A percentile compares a stretch with the other conserved stretches of the same genome.
Conservation (phyloP, 2,888 invertebrate genomes). For the Hydropsyche betteni region DNA sequence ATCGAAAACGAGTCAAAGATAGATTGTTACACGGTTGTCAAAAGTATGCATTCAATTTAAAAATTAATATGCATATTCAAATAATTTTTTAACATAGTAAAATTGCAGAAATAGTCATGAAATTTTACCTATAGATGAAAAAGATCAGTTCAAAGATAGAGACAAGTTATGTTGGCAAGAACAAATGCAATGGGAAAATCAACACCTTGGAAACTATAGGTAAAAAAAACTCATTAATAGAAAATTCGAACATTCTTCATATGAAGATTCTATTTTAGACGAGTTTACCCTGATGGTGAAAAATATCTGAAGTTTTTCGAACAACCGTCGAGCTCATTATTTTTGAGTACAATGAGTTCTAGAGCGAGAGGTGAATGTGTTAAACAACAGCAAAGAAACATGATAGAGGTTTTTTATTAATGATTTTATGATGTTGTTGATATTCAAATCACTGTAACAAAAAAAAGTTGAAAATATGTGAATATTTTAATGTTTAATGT, state of each 20-base stretch:
- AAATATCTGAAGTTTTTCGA: constrained; percentile 78
- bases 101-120: constrained; percentile 8
- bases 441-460: no score
- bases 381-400: constrained; percentile 73
- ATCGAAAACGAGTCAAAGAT: constrained; percentile 76
- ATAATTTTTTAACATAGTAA: background rate
- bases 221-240: constrained; percentile 50
- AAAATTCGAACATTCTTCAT: background rate
- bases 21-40: constrained; percentile 69
- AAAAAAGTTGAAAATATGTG: no score
- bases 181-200: constrained; percentile 77
- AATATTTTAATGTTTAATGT: background rate
- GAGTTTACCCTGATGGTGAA: constrained; percentile 74
- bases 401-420: constrained; percentile 63
- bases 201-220: constrained; percentile 79
- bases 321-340: constrained; percentile 77
- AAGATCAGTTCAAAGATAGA: constrained; percentile 55
- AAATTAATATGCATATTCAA: no score
- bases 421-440: no score
- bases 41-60: background rate
- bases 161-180: constrained; percentile 67
- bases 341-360: constrained; percentile 79
- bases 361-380: constrained; percentile 81
- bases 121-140: constrained; percentile 56
- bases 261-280: constrained; percentile 54